Evolutionary conservation across 2,113 vertebrate genomes (phyloP).

Genomic region (Egretta garzetta): DNA sequence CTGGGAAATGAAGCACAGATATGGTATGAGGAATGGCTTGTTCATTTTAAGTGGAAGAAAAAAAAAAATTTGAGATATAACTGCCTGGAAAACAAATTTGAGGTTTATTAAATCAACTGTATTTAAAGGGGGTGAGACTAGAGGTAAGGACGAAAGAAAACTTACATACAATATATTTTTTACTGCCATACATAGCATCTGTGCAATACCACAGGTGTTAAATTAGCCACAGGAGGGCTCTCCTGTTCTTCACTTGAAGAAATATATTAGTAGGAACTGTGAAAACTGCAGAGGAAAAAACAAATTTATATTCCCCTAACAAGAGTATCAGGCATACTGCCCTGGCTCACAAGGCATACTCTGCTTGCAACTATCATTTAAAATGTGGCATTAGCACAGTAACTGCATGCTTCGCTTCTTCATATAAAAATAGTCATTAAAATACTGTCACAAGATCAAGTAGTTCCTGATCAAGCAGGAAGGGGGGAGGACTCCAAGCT

Average conservation of each 20-base stretch:
- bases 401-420: neutral
- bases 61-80: neutral
- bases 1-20: slow-evolving; percentile 40
- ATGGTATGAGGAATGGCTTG: neutral
- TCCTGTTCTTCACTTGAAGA: slow-evolving; percentile 40
- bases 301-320: neutral
- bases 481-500: neutral
- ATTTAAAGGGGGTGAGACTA: neutral
- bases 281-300: neutral
- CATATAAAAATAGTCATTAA: neutral
- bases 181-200: neutral
- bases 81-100: slow-evolving; percentile 2
- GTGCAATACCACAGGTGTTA: neutral
- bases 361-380: neutral
- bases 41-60: neutral
- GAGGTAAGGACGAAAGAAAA: neutral
- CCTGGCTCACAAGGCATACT: neutral
- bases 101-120: neutral
- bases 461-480: neutral
- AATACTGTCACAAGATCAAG: neutral
- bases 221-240: slow-evolving; percentile 65
- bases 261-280: neutral
- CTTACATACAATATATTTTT: rapidly evolving
- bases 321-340: neutral
- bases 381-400: neutral